Base-by-base conservation (phyloP, 1,140 invertebrate species). In the Atta texana region DNA sequence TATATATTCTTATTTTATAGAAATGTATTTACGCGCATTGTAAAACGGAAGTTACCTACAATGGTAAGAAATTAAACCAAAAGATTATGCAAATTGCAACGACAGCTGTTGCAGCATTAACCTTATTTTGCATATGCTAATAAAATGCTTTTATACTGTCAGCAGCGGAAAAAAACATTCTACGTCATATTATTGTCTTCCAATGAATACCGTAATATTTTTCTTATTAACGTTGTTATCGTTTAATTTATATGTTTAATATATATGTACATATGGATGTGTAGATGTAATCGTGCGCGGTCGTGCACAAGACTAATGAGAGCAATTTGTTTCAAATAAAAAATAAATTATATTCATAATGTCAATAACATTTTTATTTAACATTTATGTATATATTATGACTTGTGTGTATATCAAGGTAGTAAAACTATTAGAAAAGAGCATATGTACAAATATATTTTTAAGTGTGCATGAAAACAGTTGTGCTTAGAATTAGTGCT, bases 281-380 rank as follows among this genome's bases (percentile, higher is more conserved):
- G n/a, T 49, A 63, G 59, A 28, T 81, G 66, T 14, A 69, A 53
- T 68, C 31, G 31, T 72, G 21, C 24, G 7, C 16, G 12, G 18
- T 14, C 7, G 34, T 74, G 53, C 39, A n/a, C 39, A 31, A 55
- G 31, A 81, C 6, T 55, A 39, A 24, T 5, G 44, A 31, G 14
- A 18, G 3, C 59, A 57, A 57, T 55, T 34, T 44, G 4, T 31
- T 21, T 28, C 8, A 21, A 0, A 71, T 10, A 21, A 39, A 59
- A 76, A 90, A 89, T 88, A 64, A 90, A 82, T 28, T 80, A 88
- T 78, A n/a, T 90, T 77, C 44, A 12, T 80, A 71, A 88, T 71
- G 64, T 12, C 55, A 63, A 80, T 75, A 68, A 80, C 4, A 3
- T 72, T 76, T 90, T 81, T 55, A 86, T 88, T 87, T 3, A 21